These are phyloP conservation scores for Phrynocephalus versicolor DNA, from an alignment of 2,113 vertebrate genomes.

Conservation along the genomic window DNA sequence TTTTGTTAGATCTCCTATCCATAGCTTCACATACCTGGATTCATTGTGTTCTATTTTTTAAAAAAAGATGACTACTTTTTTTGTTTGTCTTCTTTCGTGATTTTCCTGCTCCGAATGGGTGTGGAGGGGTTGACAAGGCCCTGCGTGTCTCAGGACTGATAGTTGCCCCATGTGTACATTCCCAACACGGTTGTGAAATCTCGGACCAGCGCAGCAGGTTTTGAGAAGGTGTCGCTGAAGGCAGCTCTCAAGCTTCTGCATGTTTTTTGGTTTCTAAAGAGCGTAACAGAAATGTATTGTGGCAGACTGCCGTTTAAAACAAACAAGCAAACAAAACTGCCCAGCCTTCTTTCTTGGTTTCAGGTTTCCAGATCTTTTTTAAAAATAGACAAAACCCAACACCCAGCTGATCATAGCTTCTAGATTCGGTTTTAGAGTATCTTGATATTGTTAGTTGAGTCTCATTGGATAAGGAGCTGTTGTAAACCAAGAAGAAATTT, in stretches of 20 bases:
- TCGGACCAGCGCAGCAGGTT: neutral
- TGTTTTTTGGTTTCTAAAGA: neutral
- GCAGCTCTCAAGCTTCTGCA: neutral
- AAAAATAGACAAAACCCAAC: neutral
- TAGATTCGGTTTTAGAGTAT: neutral
- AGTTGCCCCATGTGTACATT: neutral
- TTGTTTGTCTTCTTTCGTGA: neutral
- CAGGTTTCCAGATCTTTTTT: neutral
- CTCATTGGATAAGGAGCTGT: neutral
- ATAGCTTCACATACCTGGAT: neutral
- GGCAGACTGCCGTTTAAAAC: neutral
- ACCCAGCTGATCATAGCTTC: neutral
- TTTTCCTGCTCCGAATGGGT: neutral
- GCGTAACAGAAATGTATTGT: neutral
- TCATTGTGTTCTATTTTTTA: no score
- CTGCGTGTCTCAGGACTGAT: neutral
- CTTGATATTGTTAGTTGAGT: neutral
- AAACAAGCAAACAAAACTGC: neutral
- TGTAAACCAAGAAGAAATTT: neutral
- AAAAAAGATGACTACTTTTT: no score
- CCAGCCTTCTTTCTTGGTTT: neutral
- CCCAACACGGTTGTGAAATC: neutral
- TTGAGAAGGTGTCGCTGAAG: neutral
- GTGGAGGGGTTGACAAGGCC: neutral
- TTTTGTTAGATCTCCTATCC: neutral